These are phyloP conservation scores for Myzus persicae DNA, from an alignment of 1,140 invertebrate genomes.

Conservation along the genomic window DNA sequence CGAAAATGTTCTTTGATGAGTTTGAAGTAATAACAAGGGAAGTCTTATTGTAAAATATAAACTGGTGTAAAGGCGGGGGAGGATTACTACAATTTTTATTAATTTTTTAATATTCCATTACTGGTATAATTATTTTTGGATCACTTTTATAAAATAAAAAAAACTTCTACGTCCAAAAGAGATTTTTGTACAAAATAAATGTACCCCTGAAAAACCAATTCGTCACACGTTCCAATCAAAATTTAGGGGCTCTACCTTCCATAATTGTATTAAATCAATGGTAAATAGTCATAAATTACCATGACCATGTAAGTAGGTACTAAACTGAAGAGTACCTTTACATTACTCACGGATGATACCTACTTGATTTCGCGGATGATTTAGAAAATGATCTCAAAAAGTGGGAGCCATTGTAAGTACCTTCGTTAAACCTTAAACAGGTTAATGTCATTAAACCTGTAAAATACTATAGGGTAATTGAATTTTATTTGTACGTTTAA, in stretches of 20 bases:
- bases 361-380: background rate
- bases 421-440: background rate
- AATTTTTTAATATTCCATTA: background rate
- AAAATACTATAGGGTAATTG: background rate
- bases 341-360: background rate
- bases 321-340: background rate
- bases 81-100: too few relatives aligned
- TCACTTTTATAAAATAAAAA: background rate
- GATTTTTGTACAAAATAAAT: background rate
- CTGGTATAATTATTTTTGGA: background rate
- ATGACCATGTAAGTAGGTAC: background rate
- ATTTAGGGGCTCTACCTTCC: background rate
- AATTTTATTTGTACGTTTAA: background rate
- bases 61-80: too few relatives aligned
- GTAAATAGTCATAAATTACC: background rate
- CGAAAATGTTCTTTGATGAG: too few relatives aligned
- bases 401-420: background rate
- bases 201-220: background rate
- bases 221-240: background rate
- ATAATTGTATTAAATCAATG: background rate
- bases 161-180: background rate
- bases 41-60: too few relatives aligned
- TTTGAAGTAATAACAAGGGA: too few relatives aligned
- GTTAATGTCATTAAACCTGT: conserved; percentile 13
- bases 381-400: background rate